Conservation (phyloP, 2,888 invertebrate species). For the Tanypteryx hageni region DNA sequence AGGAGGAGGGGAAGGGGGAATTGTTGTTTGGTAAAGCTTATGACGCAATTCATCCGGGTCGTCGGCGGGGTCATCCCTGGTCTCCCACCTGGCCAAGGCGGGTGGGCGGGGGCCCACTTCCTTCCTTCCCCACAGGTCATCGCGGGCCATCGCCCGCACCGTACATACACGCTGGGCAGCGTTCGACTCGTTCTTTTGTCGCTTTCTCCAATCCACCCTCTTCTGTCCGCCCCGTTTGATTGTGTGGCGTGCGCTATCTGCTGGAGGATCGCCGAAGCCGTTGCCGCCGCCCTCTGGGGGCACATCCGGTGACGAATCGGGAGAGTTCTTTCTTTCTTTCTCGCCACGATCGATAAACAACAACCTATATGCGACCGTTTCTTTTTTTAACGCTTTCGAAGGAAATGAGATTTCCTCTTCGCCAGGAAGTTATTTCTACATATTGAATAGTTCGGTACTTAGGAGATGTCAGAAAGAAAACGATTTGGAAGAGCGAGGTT, state of each 20-base stretch:
- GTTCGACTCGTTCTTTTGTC: background rate
- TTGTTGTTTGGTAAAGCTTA: background rate
- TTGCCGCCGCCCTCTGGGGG: background rate
- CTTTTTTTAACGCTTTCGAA: background rate
- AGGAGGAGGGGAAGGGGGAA: background rate
- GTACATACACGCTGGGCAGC: background rate
- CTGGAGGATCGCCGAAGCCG: background rate
- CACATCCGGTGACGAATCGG: slow-evolving; percentile 26
- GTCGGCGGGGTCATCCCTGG: background rate
- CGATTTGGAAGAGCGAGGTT: no score
- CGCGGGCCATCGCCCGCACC: slow-evolving; percentile 13
- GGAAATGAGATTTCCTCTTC: background rate
- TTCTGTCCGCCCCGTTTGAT: background rate
- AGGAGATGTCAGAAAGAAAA: no score
- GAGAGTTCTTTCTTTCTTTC: background rate
- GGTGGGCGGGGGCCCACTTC: background rate
- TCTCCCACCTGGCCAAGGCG: background rate
- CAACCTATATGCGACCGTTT: background rate
- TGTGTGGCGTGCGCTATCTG: slow-evolving; percentile 9
- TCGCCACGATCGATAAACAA: background rate
- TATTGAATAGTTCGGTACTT: no score
- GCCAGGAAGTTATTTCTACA: no score
- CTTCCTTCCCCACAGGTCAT: background rate
- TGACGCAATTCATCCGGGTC: slow-evolving; percentile 28
- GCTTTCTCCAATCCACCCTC: background rate